A percentile compares a stretch with the other conserved stretches of the same genome.
These are phyloP conservation scores for Saxidomus purpurata DNA, from an alignment of 1,140 invertebrate genomes.

Conservation along the genomic window DNA sequence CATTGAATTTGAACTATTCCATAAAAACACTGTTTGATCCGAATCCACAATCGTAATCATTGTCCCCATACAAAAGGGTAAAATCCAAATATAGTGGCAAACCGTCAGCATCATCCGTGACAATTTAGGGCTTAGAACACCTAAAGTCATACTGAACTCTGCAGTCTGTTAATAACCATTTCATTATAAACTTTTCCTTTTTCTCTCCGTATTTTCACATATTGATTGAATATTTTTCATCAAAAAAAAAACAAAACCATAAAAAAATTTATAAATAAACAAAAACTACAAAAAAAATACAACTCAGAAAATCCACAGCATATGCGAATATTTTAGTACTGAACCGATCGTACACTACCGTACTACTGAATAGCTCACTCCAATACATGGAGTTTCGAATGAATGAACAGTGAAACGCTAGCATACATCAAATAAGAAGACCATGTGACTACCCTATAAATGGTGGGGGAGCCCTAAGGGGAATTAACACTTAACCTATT, in stretches of 20 bases:
- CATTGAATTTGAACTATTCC: constrained; percentile 57
- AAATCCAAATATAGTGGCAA: constrained; percentile 54
- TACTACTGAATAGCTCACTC: constrained; percentile 9
- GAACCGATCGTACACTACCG: too few relatives aligned
- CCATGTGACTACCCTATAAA: constrained; percentile 45
- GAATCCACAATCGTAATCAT: constrained; percentile 52
- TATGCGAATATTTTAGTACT: neutral
- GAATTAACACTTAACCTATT: constrained; percentile 52
- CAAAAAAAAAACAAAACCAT: neutral
- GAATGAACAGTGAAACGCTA: constrained; percentile 53
- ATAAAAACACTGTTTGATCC: constrained; percentile 30
- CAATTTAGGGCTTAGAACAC: constrained; percentile 59
- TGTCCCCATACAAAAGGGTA: constrained; percentile 65
- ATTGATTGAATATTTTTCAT: neutral
- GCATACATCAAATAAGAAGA: constrained; percentile 30
- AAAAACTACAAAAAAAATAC: constrained; percentile 21
- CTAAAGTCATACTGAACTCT: constrained; percentile 41
- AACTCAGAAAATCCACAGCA: constrained; percentile 1
- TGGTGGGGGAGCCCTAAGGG: constrained; percentile 44
- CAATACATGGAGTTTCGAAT: constrained; percentile 28
- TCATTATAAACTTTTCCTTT: constrained; percentile 12
- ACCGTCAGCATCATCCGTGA: constrained; percentile 48
- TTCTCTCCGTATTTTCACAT: neutral
- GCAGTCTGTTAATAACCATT: neutral
- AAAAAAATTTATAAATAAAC: neutral